Evolutionary conservation across 2,888 invertebrate genomes (phyloP), one percentile per base, ranked within the genome.

Genomic region (Eumacrocentrus americanus): DNA sequence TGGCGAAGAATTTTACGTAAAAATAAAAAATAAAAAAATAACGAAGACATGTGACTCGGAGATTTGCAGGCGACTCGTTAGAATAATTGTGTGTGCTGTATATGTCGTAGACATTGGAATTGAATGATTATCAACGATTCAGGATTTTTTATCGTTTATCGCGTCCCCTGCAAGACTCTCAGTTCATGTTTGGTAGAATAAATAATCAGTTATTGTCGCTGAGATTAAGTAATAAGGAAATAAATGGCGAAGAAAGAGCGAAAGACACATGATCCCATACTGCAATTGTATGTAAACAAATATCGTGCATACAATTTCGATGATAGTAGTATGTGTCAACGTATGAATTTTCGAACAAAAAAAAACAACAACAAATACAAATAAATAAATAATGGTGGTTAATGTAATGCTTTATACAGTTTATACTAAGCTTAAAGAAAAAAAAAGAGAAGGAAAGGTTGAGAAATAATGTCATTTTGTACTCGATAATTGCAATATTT

Each of bases 341-440:
- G 52, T 60, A 57, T 57, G 51, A 53, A 62, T 60, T 58, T 46
- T 62, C 40, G 38, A 52, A 20, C 18, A 20, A 23, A 34, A 53
- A 38, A 16, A 23, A 34, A 50, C 11, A 5, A n/a, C 50, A 25
- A 29, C 20, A 52, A 52, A 12, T 23, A 23, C 18, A 12, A n/a
- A 25, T 29, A 42, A 63, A 38, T 50, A 54, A 56, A 56, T 55
- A 61, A 47, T 61, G 59, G 52, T 60, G 61, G 60, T 65, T 72
- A 66, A 70, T 69, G 67, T 71, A 67, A 74, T 73, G 80, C 80
- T 80, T 79, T 77, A 78, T 78, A 76, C 74, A 77, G 78, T 80
- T 79, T 77, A 78, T 78, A 77, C 74, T 78, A 79, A 74, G 80
- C 80, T 80, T 80, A 68, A 67, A 66, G 14, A 42, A 46, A 52